phyloP scores from a whole-genome alignment of 2,888 invertebrate species.

The Deilephila elpenor region DNA sequence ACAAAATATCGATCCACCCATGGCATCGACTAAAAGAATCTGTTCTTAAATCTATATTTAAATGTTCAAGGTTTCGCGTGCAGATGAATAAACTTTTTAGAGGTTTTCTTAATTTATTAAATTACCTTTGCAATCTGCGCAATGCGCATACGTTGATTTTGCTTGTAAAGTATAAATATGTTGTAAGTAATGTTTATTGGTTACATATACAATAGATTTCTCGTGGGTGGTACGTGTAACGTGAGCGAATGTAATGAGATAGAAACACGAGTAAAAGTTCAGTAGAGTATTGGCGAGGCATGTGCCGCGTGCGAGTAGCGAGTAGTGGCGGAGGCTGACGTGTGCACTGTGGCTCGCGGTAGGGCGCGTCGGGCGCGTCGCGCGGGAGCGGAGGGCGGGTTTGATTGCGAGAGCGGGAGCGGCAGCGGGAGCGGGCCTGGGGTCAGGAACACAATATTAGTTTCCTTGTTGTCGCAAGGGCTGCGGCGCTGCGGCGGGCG shows the following conservation, averaged over 20 bases:
- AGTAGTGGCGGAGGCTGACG: slow-evolving; percentile 22
- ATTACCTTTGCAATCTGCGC: background rate
- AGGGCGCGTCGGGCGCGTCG: slow-evolving; percentile 33
- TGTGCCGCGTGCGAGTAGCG: slow-evolving; percentile 28
- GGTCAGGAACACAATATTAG: slow-evolving; percentile 85
- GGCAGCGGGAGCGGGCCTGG: slow-evolving; percentile 66
- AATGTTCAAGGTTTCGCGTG: slow-evolving; percentile 25
- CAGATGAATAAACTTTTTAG: slow-evolving; percentile 20
- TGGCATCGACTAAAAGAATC: slow-evolving; percentile 27
- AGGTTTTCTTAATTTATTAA: background rate
- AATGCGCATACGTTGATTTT: background rate
- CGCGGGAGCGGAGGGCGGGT: slow-evolving; percentile 66
- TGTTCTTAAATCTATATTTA: slow-evolving; percentile 20
- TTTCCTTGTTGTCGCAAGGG: slow-evolving; percentile 86
- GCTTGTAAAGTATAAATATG: background rate
- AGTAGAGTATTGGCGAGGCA: slow-evolving; percentile 38
- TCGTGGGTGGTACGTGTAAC: no score
- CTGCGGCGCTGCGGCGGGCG: slow-evolving; percentile 82
- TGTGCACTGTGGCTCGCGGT: slow-evolving; percentile 41
- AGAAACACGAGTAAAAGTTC: slow-evolving; percentile 48
- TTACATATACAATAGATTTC: no score
- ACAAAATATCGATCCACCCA: slow-evolving; percentile 7
- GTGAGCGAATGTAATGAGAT: background rate
- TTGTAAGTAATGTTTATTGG: background rate
- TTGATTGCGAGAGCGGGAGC: slow-evolving; percentile 60